phyloP scores from a whole-genome alignment of 2,797 vertebrate genomes.

The Enteromius radiatus region DNA sequence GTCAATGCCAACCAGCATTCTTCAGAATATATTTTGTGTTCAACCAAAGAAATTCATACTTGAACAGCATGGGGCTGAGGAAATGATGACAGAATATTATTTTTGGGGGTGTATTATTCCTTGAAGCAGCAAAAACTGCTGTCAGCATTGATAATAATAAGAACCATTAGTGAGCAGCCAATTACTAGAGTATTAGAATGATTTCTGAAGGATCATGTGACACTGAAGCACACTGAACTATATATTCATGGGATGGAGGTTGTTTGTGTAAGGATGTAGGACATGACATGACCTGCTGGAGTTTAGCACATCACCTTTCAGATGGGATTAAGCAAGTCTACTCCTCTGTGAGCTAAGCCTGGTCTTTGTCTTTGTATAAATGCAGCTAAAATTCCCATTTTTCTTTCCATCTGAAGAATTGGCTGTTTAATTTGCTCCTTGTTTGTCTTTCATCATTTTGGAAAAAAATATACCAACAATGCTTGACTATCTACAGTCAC shows the following conservation, averaged over 20 bases:
- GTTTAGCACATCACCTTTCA: constrained; percentile 2
- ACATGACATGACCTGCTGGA: constrained; percentile 1
- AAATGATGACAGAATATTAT: neutral
- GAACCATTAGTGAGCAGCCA: neutral
- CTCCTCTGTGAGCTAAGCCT: constrained; percentile 11
- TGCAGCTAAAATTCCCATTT: neutral
- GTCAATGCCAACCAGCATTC: neutral
- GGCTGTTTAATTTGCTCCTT: neutral
- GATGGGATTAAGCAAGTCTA: constrained; percentile 2
- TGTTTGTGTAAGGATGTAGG: neutral
- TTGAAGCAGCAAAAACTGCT: neutral
- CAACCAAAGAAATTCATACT: neutral
- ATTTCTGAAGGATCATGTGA: neutral
- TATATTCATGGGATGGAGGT: neutral
- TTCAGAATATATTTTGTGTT: neutral
- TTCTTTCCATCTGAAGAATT: neutral
- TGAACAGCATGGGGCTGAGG: neutral
- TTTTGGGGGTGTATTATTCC: neutral
- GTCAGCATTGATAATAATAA: neutral
- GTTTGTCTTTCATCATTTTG: neutral
- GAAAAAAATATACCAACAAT: neutral
- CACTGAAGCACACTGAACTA: neutral
- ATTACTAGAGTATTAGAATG: neutral
- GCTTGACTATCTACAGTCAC: neutral
- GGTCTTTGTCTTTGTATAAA: constrained; percentile 1